phyloP scores from a whole-genome alignment of 1,140 invertebrate species.

The Drosophila bocqueti region DNA sequence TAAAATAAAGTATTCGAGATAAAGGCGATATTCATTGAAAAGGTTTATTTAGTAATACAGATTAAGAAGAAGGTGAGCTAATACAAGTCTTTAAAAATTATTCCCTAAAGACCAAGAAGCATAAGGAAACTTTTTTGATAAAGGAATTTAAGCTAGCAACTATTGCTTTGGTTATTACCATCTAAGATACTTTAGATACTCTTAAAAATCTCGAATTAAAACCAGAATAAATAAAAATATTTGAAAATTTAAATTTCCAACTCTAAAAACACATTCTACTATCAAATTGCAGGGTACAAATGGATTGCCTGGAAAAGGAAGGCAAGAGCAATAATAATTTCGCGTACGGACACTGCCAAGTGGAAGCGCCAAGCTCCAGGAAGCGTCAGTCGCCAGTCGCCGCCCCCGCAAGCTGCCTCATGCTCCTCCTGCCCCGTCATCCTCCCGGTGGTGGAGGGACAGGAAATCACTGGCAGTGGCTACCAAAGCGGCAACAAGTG shows the following conservation, averaged over 20 bases:
- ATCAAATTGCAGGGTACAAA: constrained; percentile 25
- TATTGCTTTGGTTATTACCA: background rate
- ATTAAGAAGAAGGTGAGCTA: background rate
- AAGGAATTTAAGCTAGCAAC: background rate
- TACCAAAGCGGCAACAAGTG: constrained; percentile 63
- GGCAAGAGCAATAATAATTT: constrained; percentile 77
- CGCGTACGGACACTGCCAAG: constrained; percentile 69
- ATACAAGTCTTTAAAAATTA: background rate
- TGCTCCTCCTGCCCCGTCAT: background rate
- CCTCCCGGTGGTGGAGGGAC: background rate
- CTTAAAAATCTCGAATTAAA: background rate
- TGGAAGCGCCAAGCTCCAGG: constrained; percentile 66
- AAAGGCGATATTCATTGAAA: too few relatives aligned
- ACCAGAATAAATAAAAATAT: background rate
- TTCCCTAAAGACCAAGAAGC: background rate
- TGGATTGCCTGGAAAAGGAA: constrained; percentile 48
- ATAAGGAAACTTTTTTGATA: background rate
- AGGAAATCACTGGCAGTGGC: constrained; percentile 53
- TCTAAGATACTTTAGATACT: too few relatives aligned
- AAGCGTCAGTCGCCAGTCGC: constrained; percentile 73
- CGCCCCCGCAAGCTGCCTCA: constrained; percentile 11
- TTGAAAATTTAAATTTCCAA: background rate
- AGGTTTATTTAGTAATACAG: too few relatives aligned
- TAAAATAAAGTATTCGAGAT: background rate
- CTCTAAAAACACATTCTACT: background rate